Evolutionary conservation across 1,140 invertebrate genomes (phyloP), one percentile per base, ranked within the genome.

Genomic region (Pseudomyrmex concolor): DNA sequence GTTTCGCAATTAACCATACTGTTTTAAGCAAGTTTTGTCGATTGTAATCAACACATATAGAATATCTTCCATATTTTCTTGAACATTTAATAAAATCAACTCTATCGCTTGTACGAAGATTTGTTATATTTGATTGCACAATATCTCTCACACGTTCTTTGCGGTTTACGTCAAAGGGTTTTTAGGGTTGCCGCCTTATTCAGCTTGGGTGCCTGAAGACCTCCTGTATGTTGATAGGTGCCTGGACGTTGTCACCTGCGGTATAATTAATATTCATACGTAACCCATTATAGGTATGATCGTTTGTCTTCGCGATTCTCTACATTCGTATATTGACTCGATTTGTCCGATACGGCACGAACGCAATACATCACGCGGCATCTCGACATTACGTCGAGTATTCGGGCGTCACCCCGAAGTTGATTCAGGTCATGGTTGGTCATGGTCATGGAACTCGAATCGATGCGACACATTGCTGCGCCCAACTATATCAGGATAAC

Each of bases 181-280:
- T 74, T 85, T 68, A 66, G 73, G 74, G 66, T 67, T 48, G 54
- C 43, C 83, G 77, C 81, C 83, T 90, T 86, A 89, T 89, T 90
- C 83, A 86, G 86, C 74, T 85, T 77, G 70, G 84, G 74, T 68
- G 43, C 19, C 83, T 78, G 73, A 62, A 80, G 22, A 93, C 90
- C 93, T 94, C 92, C 81, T 93, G 54, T 25, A 1, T 34, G 43
- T 54, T 91, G 86, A 90, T 94, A 87, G 19, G 74, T 70, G 72
- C 93, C 93, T 94, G 91, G 72, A 83, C 86, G 83, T 84, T 94
- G 94, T 94, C 94, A 94, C 91, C 93, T 91, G 87, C 88, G 87
- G 84, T 92, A 91, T 94, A 94, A 94, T 94, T 94, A 94, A 94
- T 94, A 94, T 94, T 94, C 94, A 94, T 94, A 91, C 72, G 83